phyloP scores from a whole-genome alignment of 2,888 invertebrate genomes.

The Stenodema calcarata region DNA sequence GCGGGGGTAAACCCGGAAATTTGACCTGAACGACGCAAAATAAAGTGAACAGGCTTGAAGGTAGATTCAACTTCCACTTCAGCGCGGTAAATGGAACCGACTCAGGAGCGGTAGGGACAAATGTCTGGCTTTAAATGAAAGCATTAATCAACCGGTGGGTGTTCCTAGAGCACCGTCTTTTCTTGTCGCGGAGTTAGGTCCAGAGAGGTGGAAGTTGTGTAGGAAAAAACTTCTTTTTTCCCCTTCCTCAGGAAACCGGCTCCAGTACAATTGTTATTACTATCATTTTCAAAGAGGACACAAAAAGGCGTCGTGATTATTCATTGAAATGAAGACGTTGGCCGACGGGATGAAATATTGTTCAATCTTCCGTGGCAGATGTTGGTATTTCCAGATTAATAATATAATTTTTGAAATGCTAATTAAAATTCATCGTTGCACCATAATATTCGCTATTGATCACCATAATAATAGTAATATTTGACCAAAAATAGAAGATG shows the following conservation, averaged over 20 bases:
- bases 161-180: background rate
- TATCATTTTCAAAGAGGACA: background rate
- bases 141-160: background rate
- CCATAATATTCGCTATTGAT: too few relatives aligned
- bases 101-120: background rate
- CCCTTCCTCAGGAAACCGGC: background rate
- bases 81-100: background rate
- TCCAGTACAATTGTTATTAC: background rate
- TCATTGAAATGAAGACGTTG: background rate
- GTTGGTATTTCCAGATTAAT: too few relatives aligned
- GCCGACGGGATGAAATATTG: too few relatives aligned
- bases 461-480: too few relatives aligned
- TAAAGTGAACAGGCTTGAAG: background rate
- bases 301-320: background rate
- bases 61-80: background rate
- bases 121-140: slow-evolving; percentile 7
- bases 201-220: background rate
- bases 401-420: too few relatives aligned
- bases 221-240: background rate
- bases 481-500: too few relatives aligned
- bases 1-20: background rate
- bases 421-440: too few relatives aligned
- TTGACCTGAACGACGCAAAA: background rate
- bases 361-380: too few relatives aligned
- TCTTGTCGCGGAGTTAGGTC: background rate